Evolutionary conservation across 2,113 vertebrate species (phyloP).

Genomic region (Anoplopoma fimbria): DNA sequence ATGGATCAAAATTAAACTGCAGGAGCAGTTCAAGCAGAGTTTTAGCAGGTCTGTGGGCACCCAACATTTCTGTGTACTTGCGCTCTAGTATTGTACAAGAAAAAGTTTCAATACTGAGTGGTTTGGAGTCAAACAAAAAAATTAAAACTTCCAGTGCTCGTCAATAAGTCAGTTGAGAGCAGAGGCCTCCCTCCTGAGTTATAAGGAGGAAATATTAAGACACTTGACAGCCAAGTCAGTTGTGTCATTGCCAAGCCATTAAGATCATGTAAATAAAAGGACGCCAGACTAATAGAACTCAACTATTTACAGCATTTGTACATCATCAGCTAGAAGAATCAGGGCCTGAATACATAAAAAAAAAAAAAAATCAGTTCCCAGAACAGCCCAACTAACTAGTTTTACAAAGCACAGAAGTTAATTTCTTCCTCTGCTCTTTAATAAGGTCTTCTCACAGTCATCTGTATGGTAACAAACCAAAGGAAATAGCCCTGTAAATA

Average conservation of each 20-base stretch:
- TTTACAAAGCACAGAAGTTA: not conserved
- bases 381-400: not conserved
- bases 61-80: not conserved
- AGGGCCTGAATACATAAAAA: slow-evolving; percentile 9
- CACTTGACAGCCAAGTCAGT: slow-evolving; percentile 23
- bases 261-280: slow-evolving; percentile 22
- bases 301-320: slow-evolving; percentile 68
- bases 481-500: not conserved
- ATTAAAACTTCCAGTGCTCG: slow-evolving; percentile 29
- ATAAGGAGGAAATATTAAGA: not conserved
- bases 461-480: not conserved
- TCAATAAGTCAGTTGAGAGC: slow-evolving; percentile 11
- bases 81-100: slow-evolving; percentile 8
- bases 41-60: slow-evolving; percentile 1
- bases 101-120: slow-evolving; percentile 39
- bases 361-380: not conserved
- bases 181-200: no score
- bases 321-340: slow-evolving; percentile 32
- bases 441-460: not conserved
- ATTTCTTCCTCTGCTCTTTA: not conserved
- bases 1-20: not conserved
- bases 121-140: slow-evolving; percentile 11
- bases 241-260: slow-evolving; percentile 14
- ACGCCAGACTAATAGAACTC: slow-evolving; percentile 40
- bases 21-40: not conserved